Conservation (phyloP, 2,113 vertebrate genomes). For the Nematolebias whitei region DNA sequence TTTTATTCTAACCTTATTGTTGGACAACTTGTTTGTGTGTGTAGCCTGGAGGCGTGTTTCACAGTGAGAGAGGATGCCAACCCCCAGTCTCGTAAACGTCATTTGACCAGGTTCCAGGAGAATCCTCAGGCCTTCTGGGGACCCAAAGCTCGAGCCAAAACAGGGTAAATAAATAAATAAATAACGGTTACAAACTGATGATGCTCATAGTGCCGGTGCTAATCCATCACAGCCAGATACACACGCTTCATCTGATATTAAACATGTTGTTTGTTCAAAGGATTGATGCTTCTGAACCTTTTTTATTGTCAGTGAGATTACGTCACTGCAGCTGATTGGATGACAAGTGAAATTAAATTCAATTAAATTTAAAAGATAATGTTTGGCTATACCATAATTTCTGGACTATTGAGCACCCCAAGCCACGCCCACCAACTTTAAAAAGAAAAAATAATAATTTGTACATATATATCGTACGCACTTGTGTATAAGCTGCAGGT, state of each 20-base stretch:
- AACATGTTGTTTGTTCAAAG: no score
- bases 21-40: not conserved
- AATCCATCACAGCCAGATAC: not conserved
- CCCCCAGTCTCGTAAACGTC: conserved; percentile 87
- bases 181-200: not conserved
- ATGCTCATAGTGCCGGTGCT: not conserved
- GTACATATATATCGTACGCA: no score
- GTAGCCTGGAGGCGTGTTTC: conserved; percentile 87
- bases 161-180: conserved; percentile 73
- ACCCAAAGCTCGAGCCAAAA: conserved; percentile 87
- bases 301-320: no score
- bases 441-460: no score
- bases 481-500: no score
- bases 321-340: no score
- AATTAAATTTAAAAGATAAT: no score
- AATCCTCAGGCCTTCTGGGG: conserved; percentile 94
- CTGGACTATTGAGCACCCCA: no score
- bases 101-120: conserved; percentile 89
- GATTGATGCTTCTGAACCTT: no score
- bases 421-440: no score
- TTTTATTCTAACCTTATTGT: not conserved
- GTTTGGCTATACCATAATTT: no score
- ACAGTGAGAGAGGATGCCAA: conserved; percentile 88
- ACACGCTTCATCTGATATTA: not conserved
- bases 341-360: no score